Evolutionary conservation across 2,113 vertebrate species (phyloP).

Genomic region (Pangasianodon hypophthalmus): DNA sequence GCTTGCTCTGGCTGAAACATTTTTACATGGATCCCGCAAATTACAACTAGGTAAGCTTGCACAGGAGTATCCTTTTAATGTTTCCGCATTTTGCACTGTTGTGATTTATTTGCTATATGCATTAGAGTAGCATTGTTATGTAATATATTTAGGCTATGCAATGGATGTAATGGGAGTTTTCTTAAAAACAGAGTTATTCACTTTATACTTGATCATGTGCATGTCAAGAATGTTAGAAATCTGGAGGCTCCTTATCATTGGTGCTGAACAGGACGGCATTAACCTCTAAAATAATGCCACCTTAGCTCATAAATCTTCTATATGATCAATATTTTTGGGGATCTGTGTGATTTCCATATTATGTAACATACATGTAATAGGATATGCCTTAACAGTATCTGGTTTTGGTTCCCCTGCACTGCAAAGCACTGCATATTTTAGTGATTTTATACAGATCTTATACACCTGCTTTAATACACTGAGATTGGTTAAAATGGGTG

Average conservation of each 20-base stretch:
- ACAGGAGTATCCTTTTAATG: conserved; percentile 30
- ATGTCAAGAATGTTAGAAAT: background rate
- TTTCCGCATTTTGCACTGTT: background rate
- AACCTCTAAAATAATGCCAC: background rate
- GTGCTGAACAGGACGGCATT: background rate
- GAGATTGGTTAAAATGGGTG: background rate
- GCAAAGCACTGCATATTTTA: background rate
- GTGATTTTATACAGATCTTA: background rate
- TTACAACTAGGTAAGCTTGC: conserved; percentile 69
- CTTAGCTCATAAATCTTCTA: background rate
- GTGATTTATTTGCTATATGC: background rate
- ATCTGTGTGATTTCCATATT: background rate
- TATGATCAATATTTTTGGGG: background rate
- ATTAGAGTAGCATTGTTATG: background rate
- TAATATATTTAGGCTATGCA: background rate
- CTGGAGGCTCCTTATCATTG: background rate
- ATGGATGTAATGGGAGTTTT: background rate
- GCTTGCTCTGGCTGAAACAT: conserved; percentile 51
- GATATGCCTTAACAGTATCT: background rate
- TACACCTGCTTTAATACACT: background rate
- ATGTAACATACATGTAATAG: background rate
- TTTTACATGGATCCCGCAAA: conserved; percentile 62
- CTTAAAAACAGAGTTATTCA: background rate
- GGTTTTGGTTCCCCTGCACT: background rate
- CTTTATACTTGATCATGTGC: background rate